A percentile compares a stretch with the other conserved stretches of the same genome.
These are phyloP conservation scores for Oxyruncus cristatus DNA, from an alignment of 2,113 vertebrate genomes.

Conservation along the genomic window DNA sequence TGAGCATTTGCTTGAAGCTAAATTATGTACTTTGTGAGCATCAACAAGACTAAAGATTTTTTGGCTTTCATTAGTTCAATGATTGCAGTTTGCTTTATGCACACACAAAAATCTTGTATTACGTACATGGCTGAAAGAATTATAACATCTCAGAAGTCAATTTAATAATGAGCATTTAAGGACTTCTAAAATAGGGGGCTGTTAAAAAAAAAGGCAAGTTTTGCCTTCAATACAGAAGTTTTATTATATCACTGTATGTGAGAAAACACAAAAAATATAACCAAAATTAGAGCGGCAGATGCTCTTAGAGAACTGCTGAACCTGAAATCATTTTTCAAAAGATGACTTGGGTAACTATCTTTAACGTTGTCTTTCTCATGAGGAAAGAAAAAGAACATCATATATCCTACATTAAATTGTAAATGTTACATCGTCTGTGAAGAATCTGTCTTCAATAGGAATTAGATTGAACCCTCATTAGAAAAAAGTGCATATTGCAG, in stretches of 20 bases:
- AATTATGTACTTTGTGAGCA: background rate
- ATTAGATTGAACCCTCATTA: background rate
- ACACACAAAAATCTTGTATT: background rate
- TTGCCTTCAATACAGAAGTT: background rate
- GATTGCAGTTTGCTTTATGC: background rate
- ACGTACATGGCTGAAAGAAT: background rate
- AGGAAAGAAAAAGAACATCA: background rate
- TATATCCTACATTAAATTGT: background rate
- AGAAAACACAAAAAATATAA: background rate
- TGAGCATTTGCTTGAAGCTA: background rate
- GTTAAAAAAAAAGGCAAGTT: background rate
- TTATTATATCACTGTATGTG: background rate
- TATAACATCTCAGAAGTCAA: background rate
- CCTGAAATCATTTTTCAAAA: constrained; percentile 15
- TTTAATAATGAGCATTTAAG: background rate
- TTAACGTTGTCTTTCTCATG: background rate
- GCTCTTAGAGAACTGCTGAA: background rate
- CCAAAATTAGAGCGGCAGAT: background rate
- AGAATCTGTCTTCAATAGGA: background rate
- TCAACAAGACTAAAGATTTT: background rate
- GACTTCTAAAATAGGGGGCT: background rate
- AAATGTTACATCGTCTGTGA: constrained; percentile 1
- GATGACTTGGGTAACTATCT: background rate
- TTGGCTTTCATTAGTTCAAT: background rate
- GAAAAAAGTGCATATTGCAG: background rate